Base-by-base conservation (phyloP, 2,888 invertebrate genomes). In the Dromius quadrimaculatus region DNA sequence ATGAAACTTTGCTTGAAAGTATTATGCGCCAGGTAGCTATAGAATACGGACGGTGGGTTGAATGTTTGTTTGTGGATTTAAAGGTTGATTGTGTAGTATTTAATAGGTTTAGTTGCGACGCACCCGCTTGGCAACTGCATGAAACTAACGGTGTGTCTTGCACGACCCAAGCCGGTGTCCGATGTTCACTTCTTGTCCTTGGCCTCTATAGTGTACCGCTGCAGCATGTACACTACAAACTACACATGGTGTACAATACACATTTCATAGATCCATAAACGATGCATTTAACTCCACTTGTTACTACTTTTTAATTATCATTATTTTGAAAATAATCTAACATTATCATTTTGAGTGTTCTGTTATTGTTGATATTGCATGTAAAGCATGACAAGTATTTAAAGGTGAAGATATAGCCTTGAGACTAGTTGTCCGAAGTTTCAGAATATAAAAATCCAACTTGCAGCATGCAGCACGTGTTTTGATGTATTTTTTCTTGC, bases 401-500 rank as follows among this genome's bases (percentile, higher is more conserved):
- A 47, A 47, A 47, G 22, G 47, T 47, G 15, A n/a, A 20, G 47
- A 23, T 22, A 20, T 74, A 63, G 72, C 77, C 78, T 78, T 78
- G 77, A 77, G 76, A 78, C 77, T 77, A 74, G 73, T 72, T 74
- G 73, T 73, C 66, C 47, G 32, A n/a, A 64, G 72, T 73, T 71
- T 71, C 74, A 75, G 75, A 20, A 41, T 11, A 15, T 41, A 41
- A 41, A 41, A 41, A 41, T 11, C 41, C 15, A 41, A 41, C 41
- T 41, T 41, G 15, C 15, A 23, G 50, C 50, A 54, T 11, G 23
- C 47, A 54, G 28, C 50, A 28, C n/a, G 22, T 66, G 57, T 66
- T 66, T 66, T 66, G 54, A 66, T 59, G 34, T 36, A 19, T 36
- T 73, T 74, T 79, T 79, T 78, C 81, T 85, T 86, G 23, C 87